Evolutionary conservation across 2,113 vertebrate genomes (phyloP).

Genomic region (Varanus salvator): DNA sequence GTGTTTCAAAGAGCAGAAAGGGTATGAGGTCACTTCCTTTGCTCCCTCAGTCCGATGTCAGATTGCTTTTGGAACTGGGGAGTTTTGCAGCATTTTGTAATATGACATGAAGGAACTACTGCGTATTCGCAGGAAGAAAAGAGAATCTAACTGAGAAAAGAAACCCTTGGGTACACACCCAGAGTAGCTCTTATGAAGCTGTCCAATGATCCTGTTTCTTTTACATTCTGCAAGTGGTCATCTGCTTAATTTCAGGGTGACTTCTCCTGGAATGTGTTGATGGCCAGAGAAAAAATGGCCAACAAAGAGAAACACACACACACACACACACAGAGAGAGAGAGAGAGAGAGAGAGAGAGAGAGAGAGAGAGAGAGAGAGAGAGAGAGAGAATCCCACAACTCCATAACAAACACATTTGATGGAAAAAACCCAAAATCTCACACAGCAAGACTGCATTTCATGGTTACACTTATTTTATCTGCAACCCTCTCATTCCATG

Average conservation of each 20-base stretch:
- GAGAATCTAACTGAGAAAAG: not conserved
- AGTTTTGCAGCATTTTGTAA: not conserved
- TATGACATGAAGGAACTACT: too few species aligned
- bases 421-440: not conserved
- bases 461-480: not conserved
- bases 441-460: not conserved
- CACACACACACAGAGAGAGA: too few species aligned
- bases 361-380: too few species aligned
- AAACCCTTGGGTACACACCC: not conserved
- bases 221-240: not conserved
- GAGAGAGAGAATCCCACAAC: too few species aligned
- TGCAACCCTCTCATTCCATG: not conserved
- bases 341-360: too few species aligned
- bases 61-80: not conserved
- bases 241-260: not conserved
- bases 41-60: not conserved
- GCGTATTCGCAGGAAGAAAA: not conserved
- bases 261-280: not conserved
- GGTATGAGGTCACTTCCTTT: not conserved
- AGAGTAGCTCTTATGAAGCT: not conserved
- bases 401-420: not conserved
- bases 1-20: not conserved
- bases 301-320: not conserved
- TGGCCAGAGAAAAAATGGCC: not conserved
- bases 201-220: not conserved